Evolutionary conservation across 92 coral and sea anemone genomes (phyloP).

Genomic region (Zoanthus gigantus): DNA sequence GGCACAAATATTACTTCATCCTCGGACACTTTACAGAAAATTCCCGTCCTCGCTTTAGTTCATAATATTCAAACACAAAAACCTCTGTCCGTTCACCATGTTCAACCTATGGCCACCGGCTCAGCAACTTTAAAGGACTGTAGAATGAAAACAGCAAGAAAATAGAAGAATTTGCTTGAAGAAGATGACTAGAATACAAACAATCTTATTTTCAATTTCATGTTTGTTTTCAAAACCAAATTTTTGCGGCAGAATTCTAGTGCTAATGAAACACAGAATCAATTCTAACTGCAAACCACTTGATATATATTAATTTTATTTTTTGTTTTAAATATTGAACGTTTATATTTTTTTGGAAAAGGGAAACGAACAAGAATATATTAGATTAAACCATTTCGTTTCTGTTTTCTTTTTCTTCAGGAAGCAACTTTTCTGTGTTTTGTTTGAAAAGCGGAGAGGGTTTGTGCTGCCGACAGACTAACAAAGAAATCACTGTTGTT

Average conservation of each 20-base stretch:
- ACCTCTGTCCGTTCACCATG: slow-evolving; percentile 28
- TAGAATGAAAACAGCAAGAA: slow-evolving; percentile 65
- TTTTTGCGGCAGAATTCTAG: slow-evolving; percentile 1
- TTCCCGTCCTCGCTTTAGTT: slow-evolving; percentile 94
- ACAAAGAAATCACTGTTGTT: slow-evolving; percentile 14
- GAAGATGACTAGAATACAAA: slow-evolving; percentile 62
- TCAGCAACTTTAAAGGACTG: slow-evolving; percentile 64
- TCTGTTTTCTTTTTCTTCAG: not conserved
- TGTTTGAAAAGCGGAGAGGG: slow-evolving; percentile 11
- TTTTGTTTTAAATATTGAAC: slow-evolving; percentile 4
- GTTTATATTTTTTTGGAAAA: slow-evolving; percentile 24
- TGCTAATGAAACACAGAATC: slow-evolving; percentile 2
- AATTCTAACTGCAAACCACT: not conserved
- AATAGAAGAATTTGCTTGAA: slow-evolving; percentile 91
- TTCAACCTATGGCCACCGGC: not conserved
- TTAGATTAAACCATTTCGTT: not conserved
- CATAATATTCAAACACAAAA: slow-evolving; percentile 91
- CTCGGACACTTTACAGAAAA: slow-evolving; percentile 84
- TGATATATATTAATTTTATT: slow-evolving; percentile 13
- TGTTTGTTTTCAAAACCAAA: slow-evolving; percentile 13
- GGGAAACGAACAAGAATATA: not conserved
- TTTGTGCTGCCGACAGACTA: slow-evolving; percentile 7
- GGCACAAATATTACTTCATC: slow-evolving; percentile 67
- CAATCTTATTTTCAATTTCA: slow-evolving; percentile 20
- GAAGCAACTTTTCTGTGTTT: slow-evolving; percentile 15